Evolutionary conservation across 2,113 vertebrate genomes (phyloP).

Genomic region (Chinchilla lanigera): DNA sequence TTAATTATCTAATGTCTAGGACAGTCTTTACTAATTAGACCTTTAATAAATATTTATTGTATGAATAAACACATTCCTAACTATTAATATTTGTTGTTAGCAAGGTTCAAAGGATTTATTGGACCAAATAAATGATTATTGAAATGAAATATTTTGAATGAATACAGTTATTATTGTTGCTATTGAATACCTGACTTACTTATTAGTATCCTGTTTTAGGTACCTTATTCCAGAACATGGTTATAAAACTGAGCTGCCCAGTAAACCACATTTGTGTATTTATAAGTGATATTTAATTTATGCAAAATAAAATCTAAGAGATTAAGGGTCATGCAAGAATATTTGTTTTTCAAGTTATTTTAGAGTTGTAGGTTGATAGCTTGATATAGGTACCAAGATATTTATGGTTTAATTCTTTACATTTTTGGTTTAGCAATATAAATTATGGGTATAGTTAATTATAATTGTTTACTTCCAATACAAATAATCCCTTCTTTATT

Average conservation of each 20-base stretch:
- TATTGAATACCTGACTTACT: not conserved
- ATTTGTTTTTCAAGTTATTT: conserved; percentile 18
- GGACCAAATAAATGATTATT: conserved; percentile 3
- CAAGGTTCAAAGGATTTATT: not conserved
- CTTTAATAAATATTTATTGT: not conserved
- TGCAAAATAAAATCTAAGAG: not conserved
- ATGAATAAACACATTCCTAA: not conserved
- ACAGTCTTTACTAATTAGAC: not conserved
- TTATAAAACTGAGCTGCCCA: not conserved
- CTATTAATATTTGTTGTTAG: not conserved
- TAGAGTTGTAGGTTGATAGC: not conserved
- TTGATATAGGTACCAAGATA: not conserved
- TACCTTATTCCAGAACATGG: not conserved
- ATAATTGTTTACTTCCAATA: not conserved
- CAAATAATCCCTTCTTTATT: not conserved
- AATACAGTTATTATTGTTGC: conserved; percentile 8
- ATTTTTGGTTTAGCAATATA: not conserved
- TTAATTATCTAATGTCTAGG: not conserved
- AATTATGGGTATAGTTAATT: not conserved
- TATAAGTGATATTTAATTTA: conserved; percentile 23
- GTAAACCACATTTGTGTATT: not conserved
- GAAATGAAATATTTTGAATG: conserved; percentile 3
- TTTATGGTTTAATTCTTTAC: not conserved
- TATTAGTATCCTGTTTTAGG: not conserved
- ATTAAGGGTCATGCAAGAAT: not conserved